Evolutionary conservation across 2,797 vertebrate genomes (phyloP).

Genomic region (Melanotaenia maccullochi): DNA sequence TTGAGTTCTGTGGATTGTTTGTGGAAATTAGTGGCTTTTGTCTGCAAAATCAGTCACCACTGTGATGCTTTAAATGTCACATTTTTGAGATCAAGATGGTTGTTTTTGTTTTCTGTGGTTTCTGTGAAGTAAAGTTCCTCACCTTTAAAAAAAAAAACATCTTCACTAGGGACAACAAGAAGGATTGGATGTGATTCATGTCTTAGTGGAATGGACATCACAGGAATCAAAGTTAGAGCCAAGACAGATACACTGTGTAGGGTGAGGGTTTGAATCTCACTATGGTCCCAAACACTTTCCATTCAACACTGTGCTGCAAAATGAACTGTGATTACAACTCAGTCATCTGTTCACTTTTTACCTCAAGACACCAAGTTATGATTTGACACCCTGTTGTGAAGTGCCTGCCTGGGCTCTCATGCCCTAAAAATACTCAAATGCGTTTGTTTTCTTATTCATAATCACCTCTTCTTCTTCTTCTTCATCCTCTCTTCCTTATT

Average conservation of each 20-base stretch:
- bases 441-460: slow-evolving; percentile 27
- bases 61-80: neutral
- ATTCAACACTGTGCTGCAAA: slow-evolving; percentile 44
- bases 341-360: slow-evolving; percentile 36
- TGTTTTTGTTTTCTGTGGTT: fast-evolving
- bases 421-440: slow-evolving; percentile 34
- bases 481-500: slow-evolving; percentile 16
- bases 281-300: neutral
- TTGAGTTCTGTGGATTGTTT: neutral
- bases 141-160: neutral
- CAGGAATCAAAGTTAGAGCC: neutral
- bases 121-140: neutral
- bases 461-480: slow-evolving; percentile 24
- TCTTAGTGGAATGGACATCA: slow-evolving; percentile 6
- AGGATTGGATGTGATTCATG: neutral
- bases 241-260: slow-evolving; percentile 11
- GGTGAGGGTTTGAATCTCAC: slow-evolving; percentile 27
- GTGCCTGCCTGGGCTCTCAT: slow-evolving; percentile 72
- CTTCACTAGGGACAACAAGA: neutral
- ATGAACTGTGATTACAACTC: slow-evolving; percentile 29
- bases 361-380: slow-evolving; percentile 32
- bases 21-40: neutral
- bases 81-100: neutral
- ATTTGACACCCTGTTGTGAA: slow-evolving; percentile 59
- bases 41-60: neutral